phyloP scores from a whole-genome alignment of 2,113 vertebrate genomes.

The Cyprinus carpio region DNA sequence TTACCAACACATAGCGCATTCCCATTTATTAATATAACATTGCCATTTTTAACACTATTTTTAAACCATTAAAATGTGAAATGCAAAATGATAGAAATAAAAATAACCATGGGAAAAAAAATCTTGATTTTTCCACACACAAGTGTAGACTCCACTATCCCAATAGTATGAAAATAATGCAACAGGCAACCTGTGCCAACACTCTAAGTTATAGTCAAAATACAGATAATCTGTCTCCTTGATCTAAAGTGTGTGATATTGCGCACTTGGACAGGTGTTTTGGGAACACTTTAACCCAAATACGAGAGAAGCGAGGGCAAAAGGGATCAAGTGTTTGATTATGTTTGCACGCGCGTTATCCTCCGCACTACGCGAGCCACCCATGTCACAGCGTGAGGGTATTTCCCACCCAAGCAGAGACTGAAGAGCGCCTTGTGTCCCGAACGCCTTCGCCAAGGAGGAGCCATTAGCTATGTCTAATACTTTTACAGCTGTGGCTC shows the following conservation, averaged over 20 bases:
- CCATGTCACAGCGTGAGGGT: constrained; percentile 12
- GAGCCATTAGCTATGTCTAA: constrained; percentile 30
- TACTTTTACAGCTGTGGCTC: constrained; percentile 35
- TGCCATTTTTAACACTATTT: neutral
- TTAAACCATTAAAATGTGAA: no score
- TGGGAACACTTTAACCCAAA: constrained; percentile 32
- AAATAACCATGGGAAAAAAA: no score
- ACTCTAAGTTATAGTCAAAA: constrained; percentile 27
- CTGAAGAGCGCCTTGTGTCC: constrained; percentile 27
- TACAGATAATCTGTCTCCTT: constrained; percentile 39
- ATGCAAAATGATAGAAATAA: no score
- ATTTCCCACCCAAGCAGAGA: constrained; percentile 18
- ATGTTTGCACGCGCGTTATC: neutral
- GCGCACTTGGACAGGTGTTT: constrained; percentile 28
- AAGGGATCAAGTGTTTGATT: constrained; percentile 26
- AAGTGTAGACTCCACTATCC: constrained; percentile 13
- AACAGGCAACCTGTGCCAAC: neutral
- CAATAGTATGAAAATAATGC: constrained; percentile 20
- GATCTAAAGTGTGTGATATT: constrained; percentile 38
- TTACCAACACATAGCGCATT: neutral
- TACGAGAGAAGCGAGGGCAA: neutral
- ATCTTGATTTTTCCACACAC: neutral
- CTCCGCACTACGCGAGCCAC: neutral
- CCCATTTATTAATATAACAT: neutral
- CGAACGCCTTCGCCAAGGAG: neutral